These are phyloP conservation scores for Nipponia nippon DNA, from an alignment of 2,113 vertebrate species.

Conservation along the genomic window DNA sequence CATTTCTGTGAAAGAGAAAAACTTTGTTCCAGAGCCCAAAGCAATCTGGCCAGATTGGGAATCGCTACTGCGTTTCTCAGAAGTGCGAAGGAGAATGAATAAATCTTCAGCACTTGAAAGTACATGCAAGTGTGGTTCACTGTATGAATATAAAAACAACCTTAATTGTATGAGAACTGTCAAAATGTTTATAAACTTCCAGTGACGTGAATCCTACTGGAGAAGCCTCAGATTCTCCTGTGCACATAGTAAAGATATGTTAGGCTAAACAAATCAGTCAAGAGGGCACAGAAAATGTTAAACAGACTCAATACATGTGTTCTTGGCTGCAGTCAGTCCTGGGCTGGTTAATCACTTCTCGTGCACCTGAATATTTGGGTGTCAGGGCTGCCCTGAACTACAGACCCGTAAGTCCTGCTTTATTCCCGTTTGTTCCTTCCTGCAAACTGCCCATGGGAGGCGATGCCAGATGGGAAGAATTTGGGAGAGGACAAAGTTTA, in stretches of 20 bases:
- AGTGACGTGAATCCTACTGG: background rate
- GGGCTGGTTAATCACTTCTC: background rate
- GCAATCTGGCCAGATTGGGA: background rate
- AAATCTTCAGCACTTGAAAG: background rate
- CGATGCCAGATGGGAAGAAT: background rate
- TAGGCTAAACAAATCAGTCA: background rate
- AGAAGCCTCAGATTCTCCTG: background rate
- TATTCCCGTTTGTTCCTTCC: background rate
- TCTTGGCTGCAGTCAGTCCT: background rate
- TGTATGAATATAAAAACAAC: background rate
- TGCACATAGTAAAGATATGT: background rate
- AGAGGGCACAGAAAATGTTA: background rate
- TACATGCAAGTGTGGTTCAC: background rate
- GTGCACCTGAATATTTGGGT: background rate
- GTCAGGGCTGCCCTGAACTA: background rate
- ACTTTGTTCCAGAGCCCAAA: background rate
- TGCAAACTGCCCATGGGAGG: background rate
- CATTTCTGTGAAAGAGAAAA: background rate
- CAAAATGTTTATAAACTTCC: background rate
- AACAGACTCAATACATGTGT: background rate
- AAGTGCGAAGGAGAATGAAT: background rate
- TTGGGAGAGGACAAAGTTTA: background rate
- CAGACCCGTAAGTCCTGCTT: background rate
- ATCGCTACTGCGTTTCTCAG: background rate
- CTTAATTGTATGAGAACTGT: background rate